phyloP scores from a whole-genome alignment of 2,797 vertebrate species.

The Sebastiscus tertius region DNA sequence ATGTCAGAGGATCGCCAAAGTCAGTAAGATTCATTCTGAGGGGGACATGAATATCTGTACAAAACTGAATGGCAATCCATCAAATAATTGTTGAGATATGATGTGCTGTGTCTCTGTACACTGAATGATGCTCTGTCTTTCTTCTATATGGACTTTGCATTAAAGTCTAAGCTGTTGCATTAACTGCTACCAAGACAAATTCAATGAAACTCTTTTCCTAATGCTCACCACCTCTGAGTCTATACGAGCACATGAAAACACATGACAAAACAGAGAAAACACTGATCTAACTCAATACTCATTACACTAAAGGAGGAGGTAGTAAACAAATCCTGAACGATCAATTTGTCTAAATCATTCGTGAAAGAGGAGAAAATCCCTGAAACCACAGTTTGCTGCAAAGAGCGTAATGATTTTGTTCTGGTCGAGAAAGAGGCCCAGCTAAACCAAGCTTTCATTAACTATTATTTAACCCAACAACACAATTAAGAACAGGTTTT shows the following conservation, averaged over 20 bases:
- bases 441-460: not conserved
- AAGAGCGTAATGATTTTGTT: not conserved
- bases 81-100: not conserved
- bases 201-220: not conserved
- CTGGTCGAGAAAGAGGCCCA: not conserved
- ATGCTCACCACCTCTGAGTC: not conserved
- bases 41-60: too few relatives aligned
- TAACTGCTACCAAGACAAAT: not conserved
- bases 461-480: slow-evolving; percentile 10
- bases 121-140: not conserved
- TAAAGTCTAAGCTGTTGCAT: not conserved
- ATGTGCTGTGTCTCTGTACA: not conserved
- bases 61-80: too few relatives aligned
- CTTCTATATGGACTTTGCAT: not conserved
- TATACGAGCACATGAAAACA: slow-evolving; percentile 15
- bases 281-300: slow-evolving; percentile 11
- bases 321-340: slow-evolving; percentile 29
- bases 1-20: not conserved
- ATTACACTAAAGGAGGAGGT: not conserved
- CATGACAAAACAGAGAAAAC: not conserved
- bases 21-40: not conserved
- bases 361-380: not conserved
- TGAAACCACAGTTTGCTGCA: not conserved
- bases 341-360: slow-evolving; percentile 5
- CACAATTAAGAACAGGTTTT: not conserved